Evolutionary conservation across 1,140 invertebrate species (phyloP), one percentile per base, ranked within the genome.

Genomic region (Archivesica marissinica): DNA sequence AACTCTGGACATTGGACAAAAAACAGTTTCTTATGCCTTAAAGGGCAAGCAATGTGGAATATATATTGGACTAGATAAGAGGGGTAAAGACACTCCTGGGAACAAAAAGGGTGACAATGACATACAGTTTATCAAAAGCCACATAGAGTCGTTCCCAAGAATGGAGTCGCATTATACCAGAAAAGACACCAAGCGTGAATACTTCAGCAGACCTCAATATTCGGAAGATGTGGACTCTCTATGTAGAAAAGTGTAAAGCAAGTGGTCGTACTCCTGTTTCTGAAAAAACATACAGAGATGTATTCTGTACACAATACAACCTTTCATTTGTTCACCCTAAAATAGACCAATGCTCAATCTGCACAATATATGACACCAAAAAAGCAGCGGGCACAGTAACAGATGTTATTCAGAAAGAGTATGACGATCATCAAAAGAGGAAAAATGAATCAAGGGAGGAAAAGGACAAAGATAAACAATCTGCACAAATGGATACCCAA

Each of bases 251-350:
- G 30, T 89, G 85, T 61, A 54, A 77, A n/a, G 23, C 17, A 30
- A 28, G 47, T n/a, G 52, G 25, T 28, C 30, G 28, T 28, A 68
- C 75, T 39, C 74, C 66, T 59, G 80, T 79, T 11, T 33, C 33
- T 54, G 44, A 47, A 25, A 44, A 39, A 15, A 41, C 77, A 15
- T 88, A 86, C 30, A 64, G 84, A 35, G 66, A 80, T 9, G 79
- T 74, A 17, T 89, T 88, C 41, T 80, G 72, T 82, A 75, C 52
- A 35, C 77, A 89, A 23, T 89, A 83, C 56, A 86, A 89, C 68
- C 44, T 88, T 28, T 79, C 64, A n/a, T 88, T 87, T 61, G 41
- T 81, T 44, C 74, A 61, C 66, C 86, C 82, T 0, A 85, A 87
- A 20, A 87, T 85, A 61, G 86, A 88, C 30, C 64, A 77, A 25